Percentiles rank a stretch among this genome's conserved stretches.
These are phyloP conservation scores for Anoura caudifer DNA, from an alignment of 2,113 vertebrate genomes.

Conservation along the genomic window DNA sequence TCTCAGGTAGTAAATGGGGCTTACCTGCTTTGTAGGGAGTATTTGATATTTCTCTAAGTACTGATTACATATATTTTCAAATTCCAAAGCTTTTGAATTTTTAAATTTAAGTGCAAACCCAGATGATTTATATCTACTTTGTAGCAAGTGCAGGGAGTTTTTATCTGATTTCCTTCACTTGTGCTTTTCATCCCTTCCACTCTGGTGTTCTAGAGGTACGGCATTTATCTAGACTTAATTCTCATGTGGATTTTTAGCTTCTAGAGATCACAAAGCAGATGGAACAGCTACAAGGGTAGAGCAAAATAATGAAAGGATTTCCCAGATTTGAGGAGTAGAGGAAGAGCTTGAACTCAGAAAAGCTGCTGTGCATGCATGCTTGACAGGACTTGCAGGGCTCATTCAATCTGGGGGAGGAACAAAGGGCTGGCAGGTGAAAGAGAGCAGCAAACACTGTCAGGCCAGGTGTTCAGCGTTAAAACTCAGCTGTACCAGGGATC, in stretches of 20 bases:
- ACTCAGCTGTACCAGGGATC: not conserved
- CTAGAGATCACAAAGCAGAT: slow-evolving; percentile 48
- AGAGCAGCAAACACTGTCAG: slow-evolving; percentile 26
- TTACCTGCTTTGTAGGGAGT: not conserved
- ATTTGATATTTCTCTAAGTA: not conserved
- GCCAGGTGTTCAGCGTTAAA: slow-evolving; percentile 58
- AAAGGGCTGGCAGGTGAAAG: slow-evolving; percentile 67
- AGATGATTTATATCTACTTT: slow-evolving; percentile 20
- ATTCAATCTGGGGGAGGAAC: slow-evolving; percentile 45
- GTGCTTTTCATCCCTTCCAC: slow-evolving; percentile 17
- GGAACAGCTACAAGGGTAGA: not conserved
- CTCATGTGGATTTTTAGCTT: slow-evolving; percentile 36
- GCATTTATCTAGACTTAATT: slow-evolving; percentile 55
- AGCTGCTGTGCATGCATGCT: not conserved
- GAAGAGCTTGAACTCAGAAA: not conserved
- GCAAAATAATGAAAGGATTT: slow-evolving; percentile 62
- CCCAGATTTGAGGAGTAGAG: slow-evolving; percentile 40
- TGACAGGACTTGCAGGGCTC: not conserved
- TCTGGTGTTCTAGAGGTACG: slow-evolving; percentile 61
- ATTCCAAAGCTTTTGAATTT: not conserved
- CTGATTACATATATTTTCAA: slow-evolving; percentile 43
- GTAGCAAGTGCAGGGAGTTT: not conserved
- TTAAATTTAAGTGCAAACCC: not conserved
- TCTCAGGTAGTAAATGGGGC: slow-evolving; percentile 19
- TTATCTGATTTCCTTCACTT: not conserved